These are phyloP conservation scores for Acanthisitta chloris DNA, from an alignment of 2,113 vertebrate genomes.

Conservation along the genomic window DNA sequence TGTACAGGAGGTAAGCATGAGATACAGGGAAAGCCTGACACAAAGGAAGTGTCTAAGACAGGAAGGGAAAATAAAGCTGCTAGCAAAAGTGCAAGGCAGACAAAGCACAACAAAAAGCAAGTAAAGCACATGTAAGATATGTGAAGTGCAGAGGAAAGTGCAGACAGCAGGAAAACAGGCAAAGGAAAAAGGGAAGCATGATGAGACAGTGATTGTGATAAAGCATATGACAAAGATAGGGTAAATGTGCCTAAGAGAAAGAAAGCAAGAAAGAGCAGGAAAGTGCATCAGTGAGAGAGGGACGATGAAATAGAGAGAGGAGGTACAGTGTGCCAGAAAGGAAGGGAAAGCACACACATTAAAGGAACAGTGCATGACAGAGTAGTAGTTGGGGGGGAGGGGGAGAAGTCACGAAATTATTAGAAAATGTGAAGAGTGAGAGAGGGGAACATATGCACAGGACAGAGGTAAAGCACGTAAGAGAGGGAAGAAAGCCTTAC, in stretches of 20 bases:
- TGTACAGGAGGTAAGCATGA: background rate
- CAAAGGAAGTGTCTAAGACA: background rate
- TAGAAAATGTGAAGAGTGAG: background rate
- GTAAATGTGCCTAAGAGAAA: background rate
- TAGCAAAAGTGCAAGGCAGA: background rate
- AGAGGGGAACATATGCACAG: background rate
- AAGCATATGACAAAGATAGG: background rate
- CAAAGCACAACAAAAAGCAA: background rate
- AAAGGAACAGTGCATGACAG: background rate
- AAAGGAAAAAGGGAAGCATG: background rate
- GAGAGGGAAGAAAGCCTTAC: background rate
- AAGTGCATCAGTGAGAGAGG: background rate
- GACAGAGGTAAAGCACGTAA: accelerated
- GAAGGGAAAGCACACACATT: background rate
- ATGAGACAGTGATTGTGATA: background rate
- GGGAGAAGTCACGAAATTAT: background rate
- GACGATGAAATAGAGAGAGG: background rate
- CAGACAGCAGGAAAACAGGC: background rate
- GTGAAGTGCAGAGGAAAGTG: background rate
- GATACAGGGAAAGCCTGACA: background rate
- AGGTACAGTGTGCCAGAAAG: background rate
- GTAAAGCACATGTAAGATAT: background rate
- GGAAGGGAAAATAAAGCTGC: background rate
- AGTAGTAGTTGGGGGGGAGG: background rate
- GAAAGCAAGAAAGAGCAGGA: background rate